Base-by-base conservation (phyloP, 2,888 invertebrate species). In the Epirrhoe tristata region DNA sequence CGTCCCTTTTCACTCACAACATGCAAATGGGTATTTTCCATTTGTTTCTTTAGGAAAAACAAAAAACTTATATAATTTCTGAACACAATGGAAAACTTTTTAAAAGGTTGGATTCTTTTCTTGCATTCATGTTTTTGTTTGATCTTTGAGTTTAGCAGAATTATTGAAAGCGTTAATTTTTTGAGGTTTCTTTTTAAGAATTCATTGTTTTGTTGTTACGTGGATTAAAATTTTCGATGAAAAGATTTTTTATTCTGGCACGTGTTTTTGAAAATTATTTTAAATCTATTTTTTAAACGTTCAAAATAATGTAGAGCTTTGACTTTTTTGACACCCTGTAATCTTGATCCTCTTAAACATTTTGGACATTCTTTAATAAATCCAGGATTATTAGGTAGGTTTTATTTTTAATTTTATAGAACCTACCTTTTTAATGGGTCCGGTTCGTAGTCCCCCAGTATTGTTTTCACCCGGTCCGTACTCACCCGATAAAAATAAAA, bases 151-250 rank as follows among this genome's bases (percentile, higher is more conserved):
- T 55, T 61, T n/a, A 17, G 48, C 0, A 56, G 5, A 51, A 54
- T 17, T 14, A 4, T 51, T 55, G 12, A 57, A 32, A 52, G 46
- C 12, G 34, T 56, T 14, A 39, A 32, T 0, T 58, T 58, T 58
- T 63, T 53, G 46, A 6, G 46, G 52, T 17, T 63, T 54, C 43
- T 34, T n/a, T 39, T 50, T 50, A 46, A 17, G n/a, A 36, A 3
- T 48, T 58, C 43, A 10, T 63, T 58, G 53, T 63, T 57, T 51
- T 36, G 31, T 51, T 39, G 14, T 50, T 51, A 43, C 51, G 31
- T 63, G 43, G 63, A 63, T 63, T 57, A 63, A 6, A 48, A 16
- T 54, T 46, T 36, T 55, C n/a, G n/a, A 36, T n/a, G 55, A 14
- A 46, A 7, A 16, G 12, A n/a, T 6, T 8, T 32, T 46, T 46